Percentiles rank a stretch among this genome's conserved stretches.
phyloP scores from a whole-genome alignment of 2,113 vertebrate species.

The Apaloderma vittatum region DNA sequence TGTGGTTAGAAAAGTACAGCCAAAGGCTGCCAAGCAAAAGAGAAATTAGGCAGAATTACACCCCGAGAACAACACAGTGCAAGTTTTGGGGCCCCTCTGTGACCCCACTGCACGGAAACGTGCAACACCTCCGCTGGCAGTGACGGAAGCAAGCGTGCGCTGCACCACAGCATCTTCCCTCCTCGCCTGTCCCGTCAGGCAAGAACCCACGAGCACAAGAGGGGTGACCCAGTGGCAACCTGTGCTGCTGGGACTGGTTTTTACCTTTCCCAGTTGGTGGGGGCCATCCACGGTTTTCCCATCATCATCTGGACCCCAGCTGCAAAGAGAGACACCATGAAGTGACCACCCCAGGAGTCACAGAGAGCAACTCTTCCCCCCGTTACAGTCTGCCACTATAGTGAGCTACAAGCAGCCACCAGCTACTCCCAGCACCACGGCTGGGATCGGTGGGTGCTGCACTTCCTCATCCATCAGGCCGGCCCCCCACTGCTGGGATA shows the following conservation, averaged over 20 bases:
- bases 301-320: constrained; percentile 98
- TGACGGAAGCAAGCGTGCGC: accelerated
- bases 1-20: not conserved
- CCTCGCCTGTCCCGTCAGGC: accelerated
- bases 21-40: not conserved
- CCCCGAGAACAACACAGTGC: not conserved
- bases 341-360: not conserved
- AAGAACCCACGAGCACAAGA: not conserved
- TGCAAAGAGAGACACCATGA: constrained; percentile 60
- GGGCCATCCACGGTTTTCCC: constrained; percentile 96
- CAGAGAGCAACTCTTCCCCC: not conserved
- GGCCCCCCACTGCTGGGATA: not conserved
- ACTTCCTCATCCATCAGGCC: not conserved
- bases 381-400: too few relatives aligned
- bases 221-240: not conserved
- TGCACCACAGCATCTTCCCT: not conserved
- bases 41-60: not conserved
- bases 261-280: constrained; percentile 95
- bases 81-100: not conserved
- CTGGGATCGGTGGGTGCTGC: not conserved
- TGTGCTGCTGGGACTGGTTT: not conserved
- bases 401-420: not conserved
- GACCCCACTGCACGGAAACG: too few relatives aligned
- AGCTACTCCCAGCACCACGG: not conserved
- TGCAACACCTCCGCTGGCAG: not conserved